A percentile compares a stretch with the other conserved stretches of the same genome.
These are phyloP conservation scores for Sphinx pinastri DNA, from an alignment of 2,888 invertebrate genomes.

Conservation along the genomic window DNA sequence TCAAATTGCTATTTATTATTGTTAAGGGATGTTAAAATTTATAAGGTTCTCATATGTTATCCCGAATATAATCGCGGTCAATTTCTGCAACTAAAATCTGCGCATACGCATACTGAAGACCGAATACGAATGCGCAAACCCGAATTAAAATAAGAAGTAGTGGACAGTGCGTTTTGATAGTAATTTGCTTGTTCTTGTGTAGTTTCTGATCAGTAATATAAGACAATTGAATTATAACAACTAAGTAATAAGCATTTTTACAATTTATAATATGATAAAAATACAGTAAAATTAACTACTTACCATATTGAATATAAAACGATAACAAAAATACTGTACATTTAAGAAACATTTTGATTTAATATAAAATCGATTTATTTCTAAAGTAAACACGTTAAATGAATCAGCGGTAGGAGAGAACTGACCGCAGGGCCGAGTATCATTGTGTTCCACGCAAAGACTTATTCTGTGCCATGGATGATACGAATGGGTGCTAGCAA, in stretches of 20 bases:
- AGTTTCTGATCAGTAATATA: too few species aligned
- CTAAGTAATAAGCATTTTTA: background rate
- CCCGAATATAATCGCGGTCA: too few species aligned
- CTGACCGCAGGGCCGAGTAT: constrained; percentile 8
- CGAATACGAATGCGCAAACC: too few species aligned
- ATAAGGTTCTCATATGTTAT: too few species aligned
- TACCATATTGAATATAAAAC: constrained; percentile 9
- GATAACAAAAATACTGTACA: background rate
- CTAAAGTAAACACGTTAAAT: constrained; percentile 1
- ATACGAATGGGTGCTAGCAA: constrained; percentile 1
- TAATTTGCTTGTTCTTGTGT: too few species aligned
- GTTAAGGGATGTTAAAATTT: too few species aligned
- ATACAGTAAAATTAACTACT: background rate
- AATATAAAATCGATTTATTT: constrained; percentile 1
- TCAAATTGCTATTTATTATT: too few species aligned
- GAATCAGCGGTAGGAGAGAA: constrained; percentile 1
- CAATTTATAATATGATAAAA: background rate
- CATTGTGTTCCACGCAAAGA: background rate
- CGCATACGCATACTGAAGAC: too few species aligned
- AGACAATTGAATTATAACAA: too few species aligned
- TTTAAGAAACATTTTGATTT: constrained; percentile 5
- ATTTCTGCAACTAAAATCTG: too few species aligned
- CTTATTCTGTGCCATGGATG: constrained; percentile 14
- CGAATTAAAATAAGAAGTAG: too few species aligned
- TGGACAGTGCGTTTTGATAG: too few species aligned